Base-by-base conservation (phyloP, 92 coral and sea anemone genomes). In the Palythoa heliodiscus region DNA sequence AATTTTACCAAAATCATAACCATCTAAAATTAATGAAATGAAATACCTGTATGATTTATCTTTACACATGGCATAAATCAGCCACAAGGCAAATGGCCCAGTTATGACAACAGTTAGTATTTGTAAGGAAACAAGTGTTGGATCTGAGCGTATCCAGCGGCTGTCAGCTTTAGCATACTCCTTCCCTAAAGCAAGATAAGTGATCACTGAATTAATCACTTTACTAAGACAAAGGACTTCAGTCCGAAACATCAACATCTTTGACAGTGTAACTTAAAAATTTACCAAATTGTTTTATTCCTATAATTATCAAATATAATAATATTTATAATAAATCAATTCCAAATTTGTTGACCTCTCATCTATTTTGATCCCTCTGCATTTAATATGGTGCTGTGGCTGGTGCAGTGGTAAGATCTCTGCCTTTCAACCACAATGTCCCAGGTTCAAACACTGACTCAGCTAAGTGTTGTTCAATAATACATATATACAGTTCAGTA, bases 101-200 rank as follows among this genome's bases (percentile, higher is more conserved):
- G 88, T 77, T 16, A 92, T 82, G 29, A 52, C 84, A 19, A 92
- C 95, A 74, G 95, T 92, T 8, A 92, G 88, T 43, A 92, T 64
- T 89, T 92, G 93, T 43, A 90, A 72, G 22, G 95, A 89, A 57
- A 92, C 91, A 75, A 92, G 23, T 29, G 90, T 90, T 29, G 95
- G 95, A 64, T 92, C 93, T 17, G 95, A 90, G 78, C 84, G 79
- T 50, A 92, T 88, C 93, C 93, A 92, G 63, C 95, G 91, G 53
- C 87, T 78, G 63, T 92, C 95, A 17, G 93, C 95, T 52, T 92
- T 89, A 29, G 92, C 93, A 90, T 90, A 92, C 63, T 92, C 95
- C n/a, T 90, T 90, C 95, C 95, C 95, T 92, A 82, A 4, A 52
- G 25, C 29, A 22, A 47, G 9, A 52, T 50, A 23, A 55, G 75